Percentiles rank a stretch among this genome's conserved stretches.
These are phyloP conservation scores for Emmelina monodactyla DNA, from an alignment of 2,888 invertebrate species.

Conservation along the genomic window DNA sequence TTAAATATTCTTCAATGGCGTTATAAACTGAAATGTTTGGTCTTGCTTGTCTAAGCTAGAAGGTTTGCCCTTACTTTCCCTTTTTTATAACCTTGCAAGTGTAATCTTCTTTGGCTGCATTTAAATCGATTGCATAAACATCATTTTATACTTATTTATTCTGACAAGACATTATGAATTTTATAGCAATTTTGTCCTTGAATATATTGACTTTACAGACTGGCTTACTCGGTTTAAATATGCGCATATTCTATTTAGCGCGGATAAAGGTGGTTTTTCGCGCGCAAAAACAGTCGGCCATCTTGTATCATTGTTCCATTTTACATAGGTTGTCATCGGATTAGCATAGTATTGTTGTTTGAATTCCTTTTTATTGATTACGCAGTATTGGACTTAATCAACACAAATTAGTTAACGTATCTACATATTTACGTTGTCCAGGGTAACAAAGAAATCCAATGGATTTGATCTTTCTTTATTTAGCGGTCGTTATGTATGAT, in stretches of 20 bases:
- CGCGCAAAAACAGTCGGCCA: conserved; percentile 5
- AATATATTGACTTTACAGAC: conserved; percentile 3
- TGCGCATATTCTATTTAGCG: conserved; percentile 5
- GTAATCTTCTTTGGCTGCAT: background rate
- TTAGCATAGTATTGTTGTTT: background rate
- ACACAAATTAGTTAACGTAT: too few relatives aligned
- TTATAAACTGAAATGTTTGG: too few relatives aligned
- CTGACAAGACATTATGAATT: conserved; percentile 1
- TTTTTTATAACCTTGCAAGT: too few relatives aligned
- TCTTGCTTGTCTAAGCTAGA: too few relatives aligned
- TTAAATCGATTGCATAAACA: background rate
- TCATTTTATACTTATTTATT: background rate
- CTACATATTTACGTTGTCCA: too few relatives aligned
- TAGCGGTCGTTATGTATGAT: too few relatives aligned
- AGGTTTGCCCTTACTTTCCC: too few relatives aligned
- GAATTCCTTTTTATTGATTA: too few relatives aligned
- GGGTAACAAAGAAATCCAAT: too few relatives aligned
- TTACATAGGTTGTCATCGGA: background rate
- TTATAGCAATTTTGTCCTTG: conserved; percentile 4
- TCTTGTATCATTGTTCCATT: conserved; percentile 2
- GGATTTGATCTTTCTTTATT: too few relatives aligned
- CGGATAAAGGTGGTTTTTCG: background rate
- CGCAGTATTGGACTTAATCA: too few relatives aligned
- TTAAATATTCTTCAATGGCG: too few relatives aligned
- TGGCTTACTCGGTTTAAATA: conserved; percentile 4